Base-by-base conservation (phyloP, 2,888 invertebrate genomes). In the Pharmacophagus antenor region DNA sequence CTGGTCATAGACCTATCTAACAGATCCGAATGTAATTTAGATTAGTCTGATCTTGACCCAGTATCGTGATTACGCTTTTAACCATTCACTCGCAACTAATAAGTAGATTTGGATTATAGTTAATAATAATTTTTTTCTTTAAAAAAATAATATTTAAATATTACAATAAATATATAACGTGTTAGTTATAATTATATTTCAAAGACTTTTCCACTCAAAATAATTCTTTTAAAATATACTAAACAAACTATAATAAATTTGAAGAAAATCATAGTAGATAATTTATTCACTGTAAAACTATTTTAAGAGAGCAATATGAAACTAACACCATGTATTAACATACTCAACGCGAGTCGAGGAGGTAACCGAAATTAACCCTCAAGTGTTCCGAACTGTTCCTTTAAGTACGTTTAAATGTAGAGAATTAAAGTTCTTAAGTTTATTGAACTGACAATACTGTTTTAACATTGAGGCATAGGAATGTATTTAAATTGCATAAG, bases 371-470 rank as follows among this genome's bases (percentile, higher is more conserved):
- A 63, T 67, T 65, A 63, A 66, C 66, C 66, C 62, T 63, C 57
- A 50, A 48, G 63, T 63, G 63, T 65, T 63, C 66, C 63, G 65
- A 68, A 76, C 73, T 72, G 73, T 53, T 42, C 23, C 51, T 64
- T 65, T 63, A 59, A 70, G 69, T 62, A 65, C 66, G 59, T 56
- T 61, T 67, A 65, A 68, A 70, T 71, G 70, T 70, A 66, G 66
- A 64, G 63, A 65, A 68, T 37, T 41, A 48, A 23, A 27, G 27
- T 27, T 7, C 25, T 54, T 12, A 15, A 44, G 49, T 53, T 54
- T 49, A 42, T 46, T 59, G 23, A 59, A 54, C 59, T 18, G n/a
- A 22, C 15, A 31, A 52, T 52, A 20, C 51, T 46, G 46, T 10
- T 51, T 57, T 31, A 31, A n/a, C n/a, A n/a, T 15, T 12, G 15